Base-by-base conservation (phyloP, 1,140 invertebrate genomes). In the Chymomyza costata region DNA sequence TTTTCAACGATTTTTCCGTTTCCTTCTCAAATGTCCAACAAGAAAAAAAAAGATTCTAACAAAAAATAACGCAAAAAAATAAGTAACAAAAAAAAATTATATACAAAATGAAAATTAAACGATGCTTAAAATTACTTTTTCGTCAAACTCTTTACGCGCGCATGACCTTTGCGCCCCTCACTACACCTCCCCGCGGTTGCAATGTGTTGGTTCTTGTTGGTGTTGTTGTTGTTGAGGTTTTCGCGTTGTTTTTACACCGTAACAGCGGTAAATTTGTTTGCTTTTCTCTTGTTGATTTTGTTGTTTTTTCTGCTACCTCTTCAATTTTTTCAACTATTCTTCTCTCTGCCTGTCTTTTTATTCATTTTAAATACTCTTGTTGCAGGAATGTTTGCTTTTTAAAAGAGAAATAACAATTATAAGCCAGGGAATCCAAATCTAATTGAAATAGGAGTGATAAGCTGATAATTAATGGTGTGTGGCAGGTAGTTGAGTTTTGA, bases 71-170 rank as follows among this genome's bases (percentile, higher is more conserved):
- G 38, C 15, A 19, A 28, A 30, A 19, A 10, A 30, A n/a, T n/a
- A n/a, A n/a, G n/a, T n/a, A n/a, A n/a, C n/a, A n/a, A 21, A 30
- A 49, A 34, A 48, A 48, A 44, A 21, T 41, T 45, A 45, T 25
- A 37, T 40, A 37, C 58, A 67, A 66, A 76, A 76, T 78, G 71
- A 78, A 76, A 78, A 78, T 78, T 78, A 78, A 78, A 78, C 73
- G 73, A 78, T 73, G 67, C 67, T 80, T 73, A 78, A 78, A 78
- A 80, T 78, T 78, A 73, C 73, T 80, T 78, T 76, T 80, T 73
- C 59, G 62, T 71, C 71, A 71, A 76, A 76, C 66, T 71, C 71
- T 66, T 71, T 67, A 56, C 66, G 39, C 56, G 38, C 45, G 21
- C 21, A 8, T 25, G 21, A 25, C 21, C 21, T 25, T 25, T 25